phyloP scores from a whole-genome alignment of 2,797 vertebrate genomes.

The Neosalanx taihuensis region DNA sequence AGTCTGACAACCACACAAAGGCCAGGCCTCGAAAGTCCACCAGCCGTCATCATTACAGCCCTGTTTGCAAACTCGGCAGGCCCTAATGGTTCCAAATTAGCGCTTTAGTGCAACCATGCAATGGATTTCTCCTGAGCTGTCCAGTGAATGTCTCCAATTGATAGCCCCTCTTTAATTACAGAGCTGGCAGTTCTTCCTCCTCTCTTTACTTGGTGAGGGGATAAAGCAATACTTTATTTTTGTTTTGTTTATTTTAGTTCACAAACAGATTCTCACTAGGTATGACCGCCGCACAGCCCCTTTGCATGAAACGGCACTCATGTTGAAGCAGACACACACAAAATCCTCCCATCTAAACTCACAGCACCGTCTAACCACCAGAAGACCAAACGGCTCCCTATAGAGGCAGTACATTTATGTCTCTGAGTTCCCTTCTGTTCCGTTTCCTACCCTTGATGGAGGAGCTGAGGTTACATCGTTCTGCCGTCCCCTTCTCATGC shows the following conservation, averaged over 20 bases:
- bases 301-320: constrained; percentile 16
- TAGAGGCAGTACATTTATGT: too few species aligned
- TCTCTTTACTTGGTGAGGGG: constrained; percentile 25
- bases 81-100: constrained; percentile 83
- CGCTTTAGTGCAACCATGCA: constrained; percentile 74
- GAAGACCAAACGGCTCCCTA: too few species aligned
- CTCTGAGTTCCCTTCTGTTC: neutral
- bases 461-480: too few species aligned
- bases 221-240: constrained; percentile 51
- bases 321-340: too few species aligned
- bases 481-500: constrained; percentile 8
- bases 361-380: too few species aligned
- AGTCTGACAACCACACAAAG: constrained; percentile 66
- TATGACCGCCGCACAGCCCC: too few species aligned
- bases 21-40: constrained; percentile 72
- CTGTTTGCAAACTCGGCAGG: constrained; percentile 82
- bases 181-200: constrained; percentile 56
- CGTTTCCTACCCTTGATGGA: constrained; percentile 23
- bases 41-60: constrained; percentile 77
- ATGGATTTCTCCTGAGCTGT: constrained; percentile 77
- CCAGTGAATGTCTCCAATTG: constrained; percentile 76
- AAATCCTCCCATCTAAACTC: too few species aligned
- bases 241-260: neutral
- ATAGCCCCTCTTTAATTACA: constrained; percentile 80
- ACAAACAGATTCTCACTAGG: constrained; percentile 7